A percentile compares a stretch with the other conserved stretches of the same genome.
Conservation (phyloP, 2,797 vertebrate genomes). For the Urosaurus nigricauda region DNA sequence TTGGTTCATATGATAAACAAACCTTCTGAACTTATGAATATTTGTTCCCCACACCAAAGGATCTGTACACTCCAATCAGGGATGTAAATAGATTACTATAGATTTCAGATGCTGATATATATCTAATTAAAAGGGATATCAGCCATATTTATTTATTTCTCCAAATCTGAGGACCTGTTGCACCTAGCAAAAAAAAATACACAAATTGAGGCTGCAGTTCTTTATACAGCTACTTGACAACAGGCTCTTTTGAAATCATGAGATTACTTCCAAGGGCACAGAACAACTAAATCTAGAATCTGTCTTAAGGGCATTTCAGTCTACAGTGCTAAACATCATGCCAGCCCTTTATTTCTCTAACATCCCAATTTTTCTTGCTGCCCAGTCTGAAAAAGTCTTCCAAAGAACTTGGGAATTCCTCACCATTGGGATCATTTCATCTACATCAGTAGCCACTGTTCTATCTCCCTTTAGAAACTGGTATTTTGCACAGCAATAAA, state of each 20-base stretch:
- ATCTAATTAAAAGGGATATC: not conserved
- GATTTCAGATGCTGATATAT: not conserved
- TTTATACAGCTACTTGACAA: not conserved
- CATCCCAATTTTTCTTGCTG: not conserved
- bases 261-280: not conserved
- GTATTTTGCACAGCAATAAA: not conserved
- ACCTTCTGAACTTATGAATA: not conserved
- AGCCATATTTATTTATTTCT: not conserved
- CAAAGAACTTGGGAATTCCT: not conserved
- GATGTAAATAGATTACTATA: not conserved
- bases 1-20: not conserved
- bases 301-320: not conserved
- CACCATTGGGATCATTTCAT: not conserved
- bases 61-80: not conserved
- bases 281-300: not conserved
- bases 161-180: too few species aligned
- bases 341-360: not conserved
- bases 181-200: not conserved
- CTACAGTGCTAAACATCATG: not conserved
- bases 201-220: not conserved
- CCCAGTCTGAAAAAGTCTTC: not conserved
- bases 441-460: not conserved
- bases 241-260: not conserved
- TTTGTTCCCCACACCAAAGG: not conserved
- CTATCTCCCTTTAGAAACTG: not conserved